Base-by-base conservation (phyloP, 1,140 invertebrate species). In the Pteromalus puparum region DNA sequence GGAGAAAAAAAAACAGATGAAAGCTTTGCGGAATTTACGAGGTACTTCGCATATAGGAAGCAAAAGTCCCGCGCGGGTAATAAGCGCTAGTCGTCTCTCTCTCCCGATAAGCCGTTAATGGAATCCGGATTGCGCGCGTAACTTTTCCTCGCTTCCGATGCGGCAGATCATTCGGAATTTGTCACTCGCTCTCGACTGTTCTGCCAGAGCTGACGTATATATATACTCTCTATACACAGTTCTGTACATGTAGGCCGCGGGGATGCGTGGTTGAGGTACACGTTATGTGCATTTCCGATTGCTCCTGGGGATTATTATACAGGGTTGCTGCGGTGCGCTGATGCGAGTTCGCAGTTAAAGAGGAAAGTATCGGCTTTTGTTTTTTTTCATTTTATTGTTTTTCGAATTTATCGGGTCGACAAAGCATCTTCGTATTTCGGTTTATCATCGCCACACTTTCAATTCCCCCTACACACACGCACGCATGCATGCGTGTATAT, bases 21-120 rank as follows among this genome's bases (percentile, higher is more conserved):
- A 30, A 70, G 28, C 24, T 28, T 70, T 2, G 68, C 18, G 18
- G n/a, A 46, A 80, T 80, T 80, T 80, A 70, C 21, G 65, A 70
- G 61, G 77, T n/a, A 15, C 28, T 18, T 70, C 21, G 77, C 30
- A 2, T 10, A 12, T 10, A 12, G 2, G 21, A 1, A 13, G 34
- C 30, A 70, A 28, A 73, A 34, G 68, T 28, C 9, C 68, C 28
- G 13, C 78, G 21, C 21, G 15, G 9, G n/a, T 34, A 74, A 26
- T 70, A 61, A n/a, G 30, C 53, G 53, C 68, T 72, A 74, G 80
- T 42, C 18, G 15, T 61, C 15, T 61, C 15, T 61, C 53, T 7
- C 53, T 2, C 42, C 81, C 48, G 81, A 82, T 82, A 76, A 82
- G 72, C 73, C 73, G 53, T 68, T 76, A 76, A 82, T 76, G 81